Percentiles rank a stretch among this genome's conserved stretches.
Evolutionary conservation across 2,113 vertebrate species (phyloP).

Genomic region (Periophthalmodon schlosseri): DNA sequence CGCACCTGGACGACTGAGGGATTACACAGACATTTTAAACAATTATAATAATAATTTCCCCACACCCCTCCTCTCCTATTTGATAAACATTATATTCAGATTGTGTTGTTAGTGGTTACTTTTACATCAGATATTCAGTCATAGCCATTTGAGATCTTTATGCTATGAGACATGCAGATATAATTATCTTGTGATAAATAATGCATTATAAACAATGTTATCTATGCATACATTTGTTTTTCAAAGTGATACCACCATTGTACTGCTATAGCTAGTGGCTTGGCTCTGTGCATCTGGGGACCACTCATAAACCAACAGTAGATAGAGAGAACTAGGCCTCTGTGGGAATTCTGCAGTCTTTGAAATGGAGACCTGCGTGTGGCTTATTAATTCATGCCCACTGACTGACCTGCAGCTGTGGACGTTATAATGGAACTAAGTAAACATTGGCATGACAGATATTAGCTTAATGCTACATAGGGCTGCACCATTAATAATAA

Average conservation of each 20-base stretch:
- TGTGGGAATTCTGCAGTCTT: neutral
- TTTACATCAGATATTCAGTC: too few species aligned
- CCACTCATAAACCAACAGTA: neutral
- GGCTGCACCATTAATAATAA: too few species aligned
- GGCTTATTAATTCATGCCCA: conserved; percentile 4
- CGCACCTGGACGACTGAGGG: too few species aligned
- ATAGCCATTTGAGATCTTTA: too few species aligned
- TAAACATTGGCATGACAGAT: conserved; percentile 1
- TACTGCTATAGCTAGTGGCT: neutral
- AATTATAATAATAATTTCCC: too few species aligned
- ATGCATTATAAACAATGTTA: neutral
- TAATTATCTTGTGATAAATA: neutral
- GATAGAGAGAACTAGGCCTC: neutral
- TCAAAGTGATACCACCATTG: neutral
- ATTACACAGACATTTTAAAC: too few species aligned
- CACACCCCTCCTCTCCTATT: too few species aligned
- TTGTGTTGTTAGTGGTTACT: too few species aligned
- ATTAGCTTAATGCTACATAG: neutral
- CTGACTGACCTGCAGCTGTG: conserved; percentile 2
- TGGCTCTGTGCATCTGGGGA: neutral
- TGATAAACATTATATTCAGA: too few species aligned
- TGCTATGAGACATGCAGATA: neutral
- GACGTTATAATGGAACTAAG: neutral
- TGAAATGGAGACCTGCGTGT: conserved; percentile 3
- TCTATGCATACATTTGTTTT: neutral